Evolutionary conservation across 2,113 vertebrate species (phyloP).

Genomic region (Gobio gobio): DNA sequence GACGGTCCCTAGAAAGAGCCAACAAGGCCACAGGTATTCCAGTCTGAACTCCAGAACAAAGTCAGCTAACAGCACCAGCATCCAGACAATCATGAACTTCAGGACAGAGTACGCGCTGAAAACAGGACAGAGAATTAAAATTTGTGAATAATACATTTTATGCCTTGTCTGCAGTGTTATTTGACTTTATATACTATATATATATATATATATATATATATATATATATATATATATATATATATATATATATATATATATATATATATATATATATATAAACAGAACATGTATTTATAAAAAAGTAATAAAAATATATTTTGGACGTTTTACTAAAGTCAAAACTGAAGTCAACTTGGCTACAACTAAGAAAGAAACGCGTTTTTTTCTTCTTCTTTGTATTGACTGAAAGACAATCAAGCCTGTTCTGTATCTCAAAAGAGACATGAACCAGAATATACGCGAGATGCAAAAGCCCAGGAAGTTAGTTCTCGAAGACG

Average conservation of each 20-base stretch:
- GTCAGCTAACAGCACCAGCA: conserved; percentile 80
- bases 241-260: too few species aligned
- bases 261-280: too few species aligned
- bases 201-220: too few species aligned
- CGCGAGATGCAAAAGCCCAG: background rate
- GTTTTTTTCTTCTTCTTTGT: background rate
- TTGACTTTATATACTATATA: too few species aligned
- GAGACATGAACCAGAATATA: background rate
- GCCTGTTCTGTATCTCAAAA: background rate
- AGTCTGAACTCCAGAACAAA: conserved; percentile 81
- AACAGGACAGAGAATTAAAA: background rate
- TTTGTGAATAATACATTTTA: too few species aligned
- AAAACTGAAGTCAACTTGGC: background rate
- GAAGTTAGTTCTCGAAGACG: conserved; percentile 2
- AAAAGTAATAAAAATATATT: background rate
- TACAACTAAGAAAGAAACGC: background rate
- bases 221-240: too few species aligned
- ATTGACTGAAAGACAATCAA: background rate
- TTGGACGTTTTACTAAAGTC: background rate
- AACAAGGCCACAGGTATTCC: conserved; percentile 84
- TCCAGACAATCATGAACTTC: conserved; percentile 81
- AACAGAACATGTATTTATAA: too few species aligned
- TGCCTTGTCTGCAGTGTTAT: too few species aligned
- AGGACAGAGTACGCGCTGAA: conserved; percentile 80
- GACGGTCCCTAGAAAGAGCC: conserved; percentile 82